Base-by-base conservation (phyloP, 2,888 invertebrate genomes). In the Drosophila barbarae region DNA sequence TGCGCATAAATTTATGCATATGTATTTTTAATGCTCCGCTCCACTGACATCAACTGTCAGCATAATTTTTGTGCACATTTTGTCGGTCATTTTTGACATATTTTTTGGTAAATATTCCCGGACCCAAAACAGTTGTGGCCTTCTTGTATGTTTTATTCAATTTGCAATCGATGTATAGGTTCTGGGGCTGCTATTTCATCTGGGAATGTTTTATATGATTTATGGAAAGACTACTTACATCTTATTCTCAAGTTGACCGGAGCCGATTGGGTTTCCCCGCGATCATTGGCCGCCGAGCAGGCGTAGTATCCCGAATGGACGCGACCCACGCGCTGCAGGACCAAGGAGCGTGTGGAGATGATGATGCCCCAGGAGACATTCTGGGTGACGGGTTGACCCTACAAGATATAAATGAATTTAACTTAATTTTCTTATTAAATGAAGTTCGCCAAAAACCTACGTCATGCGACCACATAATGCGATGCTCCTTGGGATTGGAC, bases 261-360 rank as follows among this genome's bases (percentile, higher is more conserved):
- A 61, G 94, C 92, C 86, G 95, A 95, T 70, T 93, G 92, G 6
- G 95, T 95, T 88, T 95, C 95, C 13, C 96, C 96, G 53, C 94
- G 92, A 58, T 94, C 93, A 89, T 96, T 96, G 74, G 93, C 93
- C 23, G 96, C 96, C 60, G 94, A 90, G 87, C 96, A 96, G 66
- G 95, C 94, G 90, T 96, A 96, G 82, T 93, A 93, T 6, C 96
- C 96, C 68, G 95, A 94, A 84, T 96, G 94, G 85, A 94, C 93
- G 58, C 95, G 92, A 34, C 93, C 94, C 81, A 96, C 95, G 79
- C 93, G 93, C 90, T 96, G 96, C 57, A 96, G 92, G 56, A 96
- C 96, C 79, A 96, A 91, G 60, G 96, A 96, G 89, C 96, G 94
- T 70, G 96, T 95, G 90, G 96, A 96, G 87, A 96, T 94, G 84